These are phyloP conservation scores for Melanotaenia maccullochi DNA, from an alignment of 2,797 vertebrate genomes.

Conservation along the genomic window DNA sequence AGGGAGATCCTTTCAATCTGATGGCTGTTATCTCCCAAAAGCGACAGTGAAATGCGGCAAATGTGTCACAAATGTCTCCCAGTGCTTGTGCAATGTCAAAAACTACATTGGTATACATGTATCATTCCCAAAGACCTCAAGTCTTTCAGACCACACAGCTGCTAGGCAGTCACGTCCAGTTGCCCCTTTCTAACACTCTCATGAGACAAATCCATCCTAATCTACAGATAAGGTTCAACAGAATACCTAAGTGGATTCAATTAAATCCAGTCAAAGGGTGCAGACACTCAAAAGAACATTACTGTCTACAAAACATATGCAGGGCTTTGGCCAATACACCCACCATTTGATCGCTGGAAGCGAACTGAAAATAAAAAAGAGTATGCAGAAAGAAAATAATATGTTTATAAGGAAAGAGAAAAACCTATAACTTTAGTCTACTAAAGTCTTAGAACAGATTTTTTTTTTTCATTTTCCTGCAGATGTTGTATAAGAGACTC, in stretches of 20 bases:
- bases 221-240: constrained; percentile 62
- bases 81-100: constrained; percentile 24
- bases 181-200: constrained; percentile 39
- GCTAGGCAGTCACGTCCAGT: constrained; percentile 39
- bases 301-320: constrained; percentile 30
- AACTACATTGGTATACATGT: constrained; percentile 18
- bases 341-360: constrained; percentile 3
- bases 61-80: constrained; percentile 24
- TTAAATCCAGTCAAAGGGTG: constrained; percentile 62
- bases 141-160: constrained; percentile 30
- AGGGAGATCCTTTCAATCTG: constrained; percentile 14
- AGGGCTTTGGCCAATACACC: neutral
- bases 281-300: constrained; percentile 40
- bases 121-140: constrained; percentile 18
- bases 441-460: neutral
- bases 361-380: neutral
- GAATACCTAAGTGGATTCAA: constrained; percentile 57
- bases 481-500: constrained; percentile 5
- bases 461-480: neutral
- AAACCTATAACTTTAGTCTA: neutral
- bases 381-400: neutral
- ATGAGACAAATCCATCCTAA: constrained; percentile 65
- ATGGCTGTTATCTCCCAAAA: constrained; percentile 41
- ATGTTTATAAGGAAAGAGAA: neutral
- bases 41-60: constrained; percentile 37